These are phyloP conservation scores for Nasonia longicornis DNA, from an alignment of 1,140 invertebrate species.

Conservation along the genomic window DNA sequence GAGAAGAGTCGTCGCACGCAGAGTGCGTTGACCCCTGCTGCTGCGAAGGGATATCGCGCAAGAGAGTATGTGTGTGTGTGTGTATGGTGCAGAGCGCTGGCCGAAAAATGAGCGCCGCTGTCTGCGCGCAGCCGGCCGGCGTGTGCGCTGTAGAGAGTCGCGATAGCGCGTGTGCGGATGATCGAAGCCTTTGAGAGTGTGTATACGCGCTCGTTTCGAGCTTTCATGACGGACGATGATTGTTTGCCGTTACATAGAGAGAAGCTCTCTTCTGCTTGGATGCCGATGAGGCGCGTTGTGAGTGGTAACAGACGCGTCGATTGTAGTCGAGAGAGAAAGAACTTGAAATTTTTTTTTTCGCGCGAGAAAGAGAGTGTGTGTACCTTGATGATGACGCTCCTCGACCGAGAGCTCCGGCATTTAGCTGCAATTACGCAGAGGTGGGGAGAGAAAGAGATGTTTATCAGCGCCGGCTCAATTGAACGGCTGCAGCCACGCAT, in stretches of 20 bases:
- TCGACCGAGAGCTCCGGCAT: neutral
- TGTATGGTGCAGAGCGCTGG: too few species aligned
- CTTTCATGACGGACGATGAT: neutral
- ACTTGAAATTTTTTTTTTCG: too few species aligned
- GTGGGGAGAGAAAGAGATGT: constrained; percentile 12
- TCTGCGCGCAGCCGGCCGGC: too few species aligned
- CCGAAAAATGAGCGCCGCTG: neutral
- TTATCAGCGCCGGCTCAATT: constrained; percentile 18
- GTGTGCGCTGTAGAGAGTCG: too few species aligned
- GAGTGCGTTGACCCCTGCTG: neutral
- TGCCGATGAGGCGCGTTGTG: too few species aligned
- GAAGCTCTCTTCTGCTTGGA: too few species aligned
- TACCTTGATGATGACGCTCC: neutral
- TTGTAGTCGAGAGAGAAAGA: too few species aligned
- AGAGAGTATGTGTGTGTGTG: neutral
- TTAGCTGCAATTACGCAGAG: neutral
- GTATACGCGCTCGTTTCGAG: neutral
- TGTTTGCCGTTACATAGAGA: neutral
- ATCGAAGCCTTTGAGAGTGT: neutral
- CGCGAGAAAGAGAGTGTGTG: neutral
- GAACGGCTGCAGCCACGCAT: neutral
- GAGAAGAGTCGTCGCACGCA: constrained; percentile 1
- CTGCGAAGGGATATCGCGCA: neutral
- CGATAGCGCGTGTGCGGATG: neutral
- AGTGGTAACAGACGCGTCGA: too few species aligned